phyloP scores from a whole-genome alignment of 1,140 invertebrate genomes.

The Hyposmocoma kahamanoa region DNA sequence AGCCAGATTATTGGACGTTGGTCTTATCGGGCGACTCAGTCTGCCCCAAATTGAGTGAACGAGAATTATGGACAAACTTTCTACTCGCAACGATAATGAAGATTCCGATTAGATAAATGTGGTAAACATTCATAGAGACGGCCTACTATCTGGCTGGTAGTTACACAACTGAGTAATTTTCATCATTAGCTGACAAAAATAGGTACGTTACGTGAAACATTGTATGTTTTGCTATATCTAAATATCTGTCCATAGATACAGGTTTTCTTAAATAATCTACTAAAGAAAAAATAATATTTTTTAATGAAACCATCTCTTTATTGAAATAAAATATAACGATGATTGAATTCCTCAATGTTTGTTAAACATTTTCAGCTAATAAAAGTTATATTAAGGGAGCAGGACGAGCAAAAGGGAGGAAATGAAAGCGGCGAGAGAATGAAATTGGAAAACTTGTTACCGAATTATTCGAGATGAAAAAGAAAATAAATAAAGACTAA shows the following conservation, averaged over 20 bases:
- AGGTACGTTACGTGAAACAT: too few species aligned
- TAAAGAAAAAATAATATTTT: neutral
- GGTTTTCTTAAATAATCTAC: too few species aligned
- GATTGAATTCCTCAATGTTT: conserved; percentile 67
- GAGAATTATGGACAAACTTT: conserved; percentile 66
- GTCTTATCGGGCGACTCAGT: conserved; percentile 57
- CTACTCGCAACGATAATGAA: conserved; percentile 56
- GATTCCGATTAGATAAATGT: conserved; percentile 58
- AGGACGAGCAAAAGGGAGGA: conserved; percentile 49
- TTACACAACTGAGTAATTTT: too few species aligned
- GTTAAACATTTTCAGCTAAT: conserved; percentile 70
- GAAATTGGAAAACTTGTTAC: conserved; percentile 74
- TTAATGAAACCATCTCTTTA: conserved; percentile 15
- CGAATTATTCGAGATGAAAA: conserved; percentile 66
- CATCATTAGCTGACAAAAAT: too few species aligned
- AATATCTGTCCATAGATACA: too few species aligned
- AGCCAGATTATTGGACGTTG: conserved; percentile 54
- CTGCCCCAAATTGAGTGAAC: conserved; percentile 59
- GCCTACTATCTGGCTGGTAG: too few species aligned
- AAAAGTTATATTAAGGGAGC: conserved; percentile 68
- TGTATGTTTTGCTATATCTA: too few species aligned
- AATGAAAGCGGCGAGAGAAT: conserved; percentile 69
- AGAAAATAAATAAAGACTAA: conserved; percentile 65
- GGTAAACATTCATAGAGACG: conserved; percentile 35
- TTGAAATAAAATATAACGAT: conserved; percentile 37